Evolutionary conservation across 2,113 vertebrate species (phyloP), one percentile per base, ranked within the genome.

Genomic region (Cyprinodon tularosa): DNA sequence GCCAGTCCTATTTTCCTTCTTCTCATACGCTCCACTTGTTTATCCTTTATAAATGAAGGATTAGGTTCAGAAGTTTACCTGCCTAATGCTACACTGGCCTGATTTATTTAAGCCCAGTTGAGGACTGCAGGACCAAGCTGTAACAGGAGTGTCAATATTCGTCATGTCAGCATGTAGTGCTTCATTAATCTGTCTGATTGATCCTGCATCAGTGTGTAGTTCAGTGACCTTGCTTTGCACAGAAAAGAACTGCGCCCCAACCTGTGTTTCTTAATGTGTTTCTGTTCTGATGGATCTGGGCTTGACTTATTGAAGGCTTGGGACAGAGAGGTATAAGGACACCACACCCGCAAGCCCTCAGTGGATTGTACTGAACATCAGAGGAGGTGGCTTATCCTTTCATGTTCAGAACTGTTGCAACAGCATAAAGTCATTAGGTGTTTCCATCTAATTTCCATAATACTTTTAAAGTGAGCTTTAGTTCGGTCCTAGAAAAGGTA

Each of bases 101-200:
- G 84, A 87, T 83, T 80, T 88, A 87, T 88, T 78, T 75, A 81
- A 79, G 76, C 65, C 37, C 59, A 6, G 65, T 66, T 84, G 80
- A 75, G 70, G 72, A 76, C 79, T 76, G 75, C 71, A 70, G 60
- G 63, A 86, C 82, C 78, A 70, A 77, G 77, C 85, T 76, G 67
- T 88, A 88, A 88, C 81, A 77, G 70, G 75, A 75, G 81, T 88
- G 84, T 86, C 84, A 78, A 82, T 88, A 88, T 90, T 83, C 69
- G 53, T 91, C 90, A 85, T 81, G 88, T 91, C 86, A 91, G 91
- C 89, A 89, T 65, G 79, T 83, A 86, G 76, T 72, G 85, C 78
- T 88, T 91, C 88, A 90, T 91, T 90, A 85, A 84, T 90, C 86
- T 76, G 74, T 71, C 78, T 90, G 87, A 91, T 88, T 89, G 90